Percentiles rank a stretch among this genome's conserved stretches.
Conservation (phyloP, 2,888 invertebrate species). For the Ditylenchus weischeri region DNA sequence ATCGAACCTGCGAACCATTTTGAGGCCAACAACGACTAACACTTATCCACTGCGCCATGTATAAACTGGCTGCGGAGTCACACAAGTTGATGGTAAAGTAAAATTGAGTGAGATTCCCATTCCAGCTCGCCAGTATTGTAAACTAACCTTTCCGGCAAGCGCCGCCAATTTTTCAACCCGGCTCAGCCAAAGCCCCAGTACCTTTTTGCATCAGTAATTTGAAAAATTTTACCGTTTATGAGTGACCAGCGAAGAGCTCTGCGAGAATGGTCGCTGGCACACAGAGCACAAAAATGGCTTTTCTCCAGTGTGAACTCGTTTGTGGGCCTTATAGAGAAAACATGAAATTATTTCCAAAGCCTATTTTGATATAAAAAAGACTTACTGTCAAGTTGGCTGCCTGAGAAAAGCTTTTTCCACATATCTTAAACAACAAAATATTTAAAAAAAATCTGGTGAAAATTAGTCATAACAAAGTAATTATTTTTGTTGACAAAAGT, state of each 20-base stretch:
- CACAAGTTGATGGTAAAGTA: no score
- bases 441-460: neutral
- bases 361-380: constrained; percentile 70
- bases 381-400: constrained; percentile 94
- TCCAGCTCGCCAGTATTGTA: no score
- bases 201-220: no score
- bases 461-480: no score
- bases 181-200: neutral
- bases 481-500: no score
- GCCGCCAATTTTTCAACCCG: no score
- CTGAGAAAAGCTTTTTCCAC: constrained; percentile 73
- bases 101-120: no score
- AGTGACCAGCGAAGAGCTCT: constrained; percentile 87
- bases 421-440: constrained; percentile 62
- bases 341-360: neutral
- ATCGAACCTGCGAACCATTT: no score
- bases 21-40: no score
- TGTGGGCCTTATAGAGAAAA: constrained; percentile 12
- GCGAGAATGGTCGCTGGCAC: constrained; percentile 92
- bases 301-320: constrained; percentile 69
- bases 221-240: constrained; percentile 74
- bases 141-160: no score
- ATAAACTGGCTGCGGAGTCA: no score
- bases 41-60: no score
- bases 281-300: constrained; percentile 96